These are phyloP conservation scores for Globia sparganii DNA, from an alignment of 2,888 invertebrate species.

Conservation along the genomic window DNA sequence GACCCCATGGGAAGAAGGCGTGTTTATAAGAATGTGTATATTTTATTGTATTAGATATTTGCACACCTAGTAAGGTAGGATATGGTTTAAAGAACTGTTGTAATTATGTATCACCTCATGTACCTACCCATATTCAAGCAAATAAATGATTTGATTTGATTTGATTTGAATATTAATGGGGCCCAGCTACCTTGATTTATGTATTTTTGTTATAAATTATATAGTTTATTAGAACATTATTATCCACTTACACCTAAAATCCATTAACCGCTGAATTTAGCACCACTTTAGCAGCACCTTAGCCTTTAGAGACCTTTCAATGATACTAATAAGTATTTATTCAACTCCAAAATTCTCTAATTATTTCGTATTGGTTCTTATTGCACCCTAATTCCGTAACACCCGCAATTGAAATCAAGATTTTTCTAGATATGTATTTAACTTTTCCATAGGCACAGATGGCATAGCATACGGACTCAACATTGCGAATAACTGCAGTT, in stretches of 20 bases:
- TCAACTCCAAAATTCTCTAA: background rate
- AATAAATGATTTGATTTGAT: too few relatives aligned
- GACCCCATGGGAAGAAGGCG: too few relatives aligned
- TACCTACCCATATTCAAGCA: too few relatives aligned
- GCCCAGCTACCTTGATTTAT: slow-evolving; percentile 13
- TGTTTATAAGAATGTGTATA: too few relatives aligned
- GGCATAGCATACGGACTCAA: background rate
- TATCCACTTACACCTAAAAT: background rate
- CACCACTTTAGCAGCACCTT: slow-evolving; percentile 17
- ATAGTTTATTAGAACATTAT: background rate
- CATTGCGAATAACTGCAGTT: background rate
- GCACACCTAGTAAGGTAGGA: too few relatives aligned
- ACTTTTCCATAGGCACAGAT: background rate
- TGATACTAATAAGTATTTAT: background rate
- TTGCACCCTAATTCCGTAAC: background rate
- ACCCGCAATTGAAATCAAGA: background rate
- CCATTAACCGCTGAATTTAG: slow-evolving; percentile 10
- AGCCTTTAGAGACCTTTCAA: background rate
- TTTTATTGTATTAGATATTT: too few relatives aligned
- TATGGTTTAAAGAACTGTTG: too few relatives aligned
- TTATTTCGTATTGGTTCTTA: background rate
- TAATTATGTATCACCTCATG: too few relatives aligned
- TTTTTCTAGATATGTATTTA: background rate
- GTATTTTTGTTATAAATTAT: background rate
- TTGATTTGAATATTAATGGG: too few relatives aligned